Conservation (phyloP, 2,888 invertebrate genomes). For the Lepidochitona cinerea region DNA sequence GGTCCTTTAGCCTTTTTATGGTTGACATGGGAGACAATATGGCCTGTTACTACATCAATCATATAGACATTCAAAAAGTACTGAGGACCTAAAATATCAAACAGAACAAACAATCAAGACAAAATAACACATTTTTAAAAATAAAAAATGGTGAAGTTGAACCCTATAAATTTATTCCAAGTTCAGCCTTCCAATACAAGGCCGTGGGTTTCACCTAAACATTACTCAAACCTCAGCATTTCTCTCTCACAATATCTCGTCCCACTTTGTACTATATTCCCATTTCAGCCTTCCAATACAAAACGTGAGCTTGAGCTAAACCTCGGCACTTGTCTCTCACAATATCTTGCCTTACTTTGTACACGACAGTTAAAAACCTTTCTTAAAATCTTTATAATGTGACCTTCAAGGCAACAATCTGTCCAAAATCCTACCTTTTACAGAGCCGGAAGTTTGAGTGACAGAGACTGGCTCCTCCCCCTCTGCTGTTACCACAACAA, state of each 20-base stretch:
- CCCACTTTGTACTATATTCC: too few relatives aligned
- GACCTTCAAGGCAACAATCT: neutral
- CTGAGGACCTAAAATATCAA: slow-evolving; percentile 18
- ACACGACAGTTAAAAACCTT: too few relatives aligned
- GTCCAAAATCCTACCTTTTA: slow-evolving; percentile 31
- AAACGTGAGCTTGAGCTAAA: too few relatives aligned
- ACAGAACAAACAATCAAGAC: neutral
- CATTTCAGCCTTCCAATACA: too few relatives aligned
- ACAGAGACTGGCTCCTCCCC: slow-evolving; percentile 75
- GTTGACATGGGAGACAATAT: slow-evolving; percentile 85
- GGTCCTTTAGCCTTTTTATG: slow-evolving; percentile 90
- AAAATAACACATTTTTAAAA: neutral
- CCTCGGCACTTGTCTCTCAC: too few relatives aligned
- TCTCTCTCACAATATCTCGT: too few relatives aligned
- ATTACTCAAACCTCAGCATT: too few relatives aligned
- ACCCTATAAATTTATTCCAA: too few relatives aligned
- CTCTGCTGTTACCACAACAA: slow-evolving; percentile 88
- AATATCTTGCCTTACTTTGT: too few relatives aligned
- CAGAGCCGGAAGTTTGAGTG: slow-evolving; percentile 26
- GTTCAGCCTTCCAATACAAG: too few relatives aligned
- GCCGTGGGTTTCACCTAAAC: too few relatives aligned
- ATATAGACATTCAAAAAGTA: slow-evolving; percentile 82
- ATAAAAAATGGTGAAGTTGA: too few relatives aligned
- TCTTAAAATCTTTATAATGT: neutral
- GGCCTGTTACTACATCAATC: slow-evolving; percentile 92